These are phyloP conservation scores for Megalops atlanticus DNA, from an alignment of 2,113 vertebrate species.

Conservation along the genomic window DNA sequence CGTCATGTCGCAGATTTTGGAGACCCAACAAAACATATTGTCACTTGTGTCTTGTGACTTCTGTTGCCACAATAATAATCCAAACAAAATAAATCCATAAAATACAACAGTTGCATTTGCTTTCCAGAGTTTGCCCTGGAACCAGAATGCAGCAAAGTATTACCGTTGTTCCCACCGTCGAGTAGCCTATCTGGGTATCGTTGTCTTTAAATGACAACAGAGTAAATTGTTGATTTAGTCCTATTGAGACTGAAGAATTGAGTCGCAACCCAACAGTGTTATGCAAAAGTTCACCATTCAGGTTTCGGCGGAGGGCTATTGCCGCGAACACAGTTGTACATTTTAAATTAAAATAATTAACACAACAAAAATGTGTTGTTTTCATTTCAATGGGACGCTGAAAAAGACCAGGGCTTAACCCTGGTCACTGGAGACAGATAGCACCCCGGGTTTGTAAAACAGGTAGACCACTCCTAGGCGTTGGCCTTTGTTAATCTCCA, in stretches of 20 bases:
- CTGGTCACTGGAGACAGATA: conserved; percentile 60
- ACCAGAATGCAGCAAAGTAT: too few species aligned
- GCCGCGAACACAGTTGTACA: conserved; percentile 52
- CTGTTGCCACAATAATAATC: too few species aligned
- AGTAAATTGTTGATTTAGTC: conserved; percentile 76
- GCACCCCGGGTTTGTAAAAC: conserved; percentile 70
- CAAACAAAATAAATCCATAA: too few species aligned
- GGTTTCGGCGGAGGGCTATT: conserved; percentile 59
- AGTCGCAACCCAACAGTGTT: conserved; percentile 66
- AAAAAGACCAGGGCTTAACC: conserved; percentile 53
- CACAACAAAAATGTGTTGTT: conserved; percentile 78
- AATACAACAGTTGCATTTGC: too few species aligned
- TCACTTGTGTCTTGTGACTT: too few species aligned
- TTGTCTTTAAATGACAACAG: conserved; percentile 26
- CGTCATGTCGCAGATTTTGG: too few species aligned
- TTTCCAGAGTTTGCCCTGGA: too few species aligned
- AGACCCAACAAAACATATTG: not conserved
- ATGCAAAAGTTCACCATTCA: conserved; percentile 57
- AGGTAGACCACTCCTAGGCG: conserved; percentile 70
- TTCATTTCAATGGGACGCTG: conserved; percentile 72
- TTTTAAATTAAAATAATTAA: conserved; percentile 70
- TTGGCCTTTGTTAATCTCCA: conserved; percentile 64
- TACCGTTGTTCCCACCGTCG: not conserved
- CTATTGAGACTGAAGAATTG: conserved; percentile 73
- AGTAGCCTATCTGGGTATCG: conserved; percentile 43